Conservation (phyloP, 2,113 vertebrate genomes). For the Poicephalus gulielmi region DNA sequence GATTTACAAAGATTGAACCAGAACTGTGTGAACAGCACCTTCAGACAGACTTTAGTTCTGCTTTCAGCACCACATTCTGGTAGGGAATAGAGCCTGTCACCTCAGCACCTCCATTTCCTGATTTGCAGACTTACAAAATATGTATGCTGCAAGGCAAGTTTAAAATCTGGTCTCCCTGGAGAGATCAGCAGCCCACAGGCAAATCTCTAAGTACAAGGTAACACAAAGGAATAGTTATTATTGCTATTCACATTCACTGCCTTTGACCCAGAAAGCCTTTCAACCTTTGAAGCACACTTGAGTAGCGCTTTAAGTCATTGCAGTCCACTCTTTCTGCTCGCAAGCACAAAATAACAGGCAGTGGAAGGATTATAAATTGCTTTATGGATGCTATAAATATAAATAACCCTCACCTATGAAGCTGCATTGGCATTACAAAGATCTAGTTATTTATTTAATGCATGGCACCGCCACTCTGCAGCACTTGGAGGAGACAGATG, state of each 20-base stretch:
- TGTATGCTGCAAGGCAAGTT: background rate
- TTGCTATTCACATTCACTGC: background rate
- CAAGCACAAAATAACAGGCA: constrained; percentile 51
- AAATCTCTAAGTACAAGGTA: background rate
- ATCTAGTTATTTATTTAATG: constrained; percentile 31
- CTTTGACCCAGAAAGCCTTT: constrained; percentile 35
- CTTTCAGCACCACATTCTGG: background rate
- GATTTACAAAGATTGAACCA: background rate
- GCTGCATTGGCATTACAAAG: constrained; percentile 50
- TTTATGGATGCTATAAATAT: constrained; percentile 59
- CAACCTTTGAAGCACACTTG: constrained; percentile 13
- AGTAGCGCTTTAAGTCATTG: constrained; percentile 28
- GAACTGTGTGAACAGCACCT: background rate
- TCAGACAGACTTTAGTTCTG: background rate
- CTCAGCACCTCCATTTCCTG: background rate
- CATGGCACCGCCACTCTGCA: background rate
- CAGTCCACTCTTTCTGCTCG: constrained; percentile 21
- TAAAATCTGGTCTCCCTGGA: background rate
- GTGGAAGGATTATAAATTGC: constrained; percentile 51
- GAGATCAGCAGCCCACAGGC: background rate
- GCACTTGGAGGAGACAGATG: background rate
- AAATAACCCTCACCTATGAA: constrained; percentile 46
- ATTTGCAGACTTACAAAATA: constrained; percentile 7
- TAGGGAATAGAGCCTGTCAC: background rate
- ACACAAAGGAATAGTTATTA: background rate